phyloP scores from a whole-genome alignment of 2,113 vertebrate species.

The Turnix velox region DNA sequence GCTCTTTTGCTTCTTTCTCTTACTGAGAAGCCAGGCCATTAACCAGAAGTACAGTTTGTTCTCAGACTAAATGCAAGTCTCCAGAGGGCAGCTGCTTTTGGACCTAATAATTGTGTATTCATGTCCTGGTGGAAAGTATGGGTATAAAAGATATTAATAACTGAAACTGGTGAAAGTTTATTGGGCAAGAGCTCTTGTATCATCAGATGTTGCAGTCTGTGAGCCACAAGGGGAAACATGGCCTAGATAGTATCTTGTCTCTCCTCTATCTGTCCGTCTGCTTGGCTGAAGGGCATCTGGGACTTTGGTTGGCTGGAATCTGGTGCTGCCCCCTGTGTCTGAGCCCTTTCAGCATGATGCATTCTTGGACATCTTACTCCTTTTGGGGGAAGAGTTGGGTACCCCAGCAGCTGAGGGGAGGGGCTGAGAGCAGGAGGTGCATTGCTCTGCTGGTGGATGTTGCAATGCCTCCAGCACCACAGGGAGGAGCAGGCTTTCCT shows the following conservation, averaged over 20 bases:
- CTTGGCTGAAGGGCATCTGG: background rate
- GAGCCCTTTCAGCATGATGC: background rate
- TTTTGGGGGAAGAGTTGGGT: background rate
- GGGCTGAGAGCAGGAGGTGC: background rate
- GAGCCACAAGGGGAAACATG: background rate
- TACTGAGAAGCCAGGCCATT: background rate
- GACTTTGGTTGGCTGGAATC: background rate
- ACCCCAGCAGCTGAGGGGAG: rapidly evolving
- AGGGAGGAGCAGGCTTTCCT: background rate
- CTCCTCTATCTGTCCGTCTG: background rate
- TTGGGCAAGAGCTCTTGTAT: background rate
- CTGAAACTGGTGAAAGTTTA: background rate
- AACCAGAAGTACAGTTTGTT: slow-evolving; percentile 2
- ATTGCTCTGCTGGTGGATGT: background rate
- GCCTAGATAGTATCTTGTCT: background rate
- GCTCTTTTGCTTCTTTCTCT: background rate
- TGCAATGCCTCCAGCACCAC: rapidly evolving
- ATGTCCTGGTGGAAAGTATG: background rate
- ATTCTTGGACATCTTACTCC: background rate
- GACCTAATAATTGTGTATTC: background rate
- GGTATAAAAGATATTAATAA: background rate
- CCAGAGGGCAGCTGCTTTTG: background rate
- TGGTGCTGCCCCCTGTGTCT: background rate
- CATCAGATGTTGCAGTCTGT: background rate
- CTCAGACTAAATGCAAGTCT: background rate